Conservation (phyloP, 2,797 vertebrate genomes). For the Pachyuromys duprasi region DNA sequence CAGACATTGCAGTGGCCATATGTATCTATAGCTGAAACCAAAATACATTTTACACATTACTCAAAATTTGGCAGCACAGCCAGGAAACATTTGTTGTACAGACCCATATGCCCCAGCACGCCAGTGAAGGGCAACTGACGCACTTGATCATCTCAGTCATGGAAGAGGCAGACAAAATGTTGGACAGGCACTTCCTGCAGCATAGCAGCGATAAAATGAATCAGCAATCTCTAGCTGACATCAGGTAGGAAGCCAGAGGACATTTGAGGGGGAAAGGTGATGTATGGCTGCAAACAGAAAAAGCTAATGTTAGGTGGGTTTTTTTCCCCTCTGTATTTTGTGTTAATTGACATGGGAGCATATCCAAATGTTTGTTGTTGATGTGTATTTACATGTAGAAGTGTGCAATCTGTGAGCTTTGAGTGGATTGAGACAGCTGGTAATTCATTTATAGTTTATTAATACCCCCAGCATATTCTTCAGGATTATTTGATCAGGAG, state of each 20-base stretch:
- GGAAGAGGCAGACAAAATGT: constrained; percentile 58
- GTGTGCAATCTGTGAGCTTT: constrained; percentile 77
- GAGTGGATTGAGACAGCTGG: constrained; percentile 74
- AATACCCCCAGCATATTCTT: constrained; percentile 73
- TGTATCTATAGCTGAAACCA: constrained; percentile 74
- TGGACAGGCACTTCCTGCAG: constrained; percentile 50
- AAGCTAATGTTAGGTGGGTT: neutral
- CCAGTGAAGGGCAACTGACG: constrained; percentile 71
- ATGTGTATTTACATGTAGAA: constrained; percentile 74
- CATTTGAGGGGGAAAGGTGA: neutral
- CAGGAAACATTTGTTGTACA: constrained; percentile 72
- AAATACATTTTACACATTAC: constrained; percentile 82
- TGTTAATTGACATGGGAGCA: constrained; percentile 73
- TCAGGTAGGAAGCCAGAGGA: constrained; percentile 8
- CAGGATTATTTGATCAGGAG: constrained; percentile 56
- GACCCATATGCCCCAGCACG: constrained; percentile 64
- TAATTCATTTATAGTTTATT: constrained; percentile 79
- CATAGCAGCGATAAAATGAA: neutral
- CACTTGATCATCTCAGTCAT: constrained; percentile 70
- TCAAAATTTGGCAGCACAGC: constrained; percentile 72
- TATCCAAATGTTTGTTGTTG: constrained; percentile 79
- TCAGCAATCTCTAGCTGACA: neutral
- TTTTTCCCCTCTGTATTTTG: constrained; percentile 43
- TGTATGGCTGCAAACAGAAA: constrained; percentile 10
- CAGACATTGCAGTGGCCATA: constrained; percentile 78